Base-by-base conservation (phyloP, 2,888 invertebrate genomes). In the Catocala nupta region DNA sequence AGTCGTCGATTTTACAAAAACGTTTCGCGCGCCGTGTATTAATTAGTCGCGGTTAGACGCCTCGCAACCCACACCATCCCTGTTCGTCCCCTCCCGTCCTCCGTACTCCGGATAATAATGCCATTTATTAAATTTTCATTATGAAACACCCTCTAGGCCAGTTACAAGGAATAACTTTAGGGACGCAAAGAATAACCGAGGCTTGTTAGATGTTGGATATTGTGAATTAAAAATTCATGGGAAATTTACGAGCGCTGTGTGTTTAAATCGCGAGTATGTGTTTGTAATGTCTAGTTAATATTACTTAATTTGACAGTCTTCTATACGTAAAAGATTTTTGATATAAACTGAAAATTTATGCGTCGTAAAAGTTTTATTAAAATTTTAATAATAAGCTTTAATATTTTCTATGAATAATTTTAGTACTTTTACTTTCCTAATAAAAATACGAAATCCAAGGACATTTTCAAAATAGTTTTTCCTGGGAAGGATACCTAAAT, bases 101-200 rank as follows among this genome's bases (percentile, higher is more conserved):
- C 12, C 13, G 5, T 8, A 12, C 55, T 25, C 47, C 13, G 25
- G 11, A 51, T 72, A 75, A 73, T 76, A 72, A 77, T 69, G 61
- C 56, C 59, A 70, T 74, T 80, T 78, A 79, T 81, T 69, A 78
- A 76, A 76, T 76, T 77, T 76, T 76, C 71, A 75, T 73, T 66
- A 67, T 44, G 42, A 64, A 70, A 61, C 67, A 67, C 51, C 59
- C 66, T 53, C 51, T 34, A 53, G 36, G 63, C 52, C 62, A 51
- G 49, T 68, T 51, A 6, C n/a, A 53, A 43, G 39, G 33, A 45
- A 59, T 43, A 64, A 54, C 25, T 64, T 55, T 62, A 47, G 25
- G 42, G 12, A 48, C 11, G 9, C 45, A 10, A 52, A 42, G 43
- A 42, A 48, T 54, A 13, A 53, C 39, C 36, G 36, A 9, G 34